These are phyloP conservation scores for Ectobius pallidus DNA, from an alignment of 2,888 invertebrate species.

Conservation along the genomic window DNA sequence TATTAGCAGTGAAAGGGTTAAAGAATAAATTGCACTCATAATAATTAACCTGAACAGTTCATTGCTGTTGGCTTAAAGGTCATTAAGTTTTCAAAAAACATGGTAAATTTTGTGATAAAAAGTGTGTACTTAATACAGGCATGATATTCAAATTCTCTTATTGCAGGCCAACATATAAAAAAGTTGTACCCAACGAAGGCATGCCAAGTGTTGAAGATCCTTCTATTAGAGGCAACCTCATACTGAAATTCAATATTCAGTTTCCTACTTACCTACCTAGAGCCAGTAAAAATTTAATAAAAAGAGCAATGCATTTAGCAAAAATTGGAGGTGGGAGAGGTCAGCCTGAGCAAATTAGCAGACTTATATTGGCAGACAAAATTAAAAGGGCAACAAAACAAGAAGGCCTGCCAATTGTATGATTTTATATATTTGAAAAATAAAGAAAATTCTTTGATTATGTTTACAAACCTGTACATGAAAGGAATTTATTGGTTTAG, in stretches of 20 bases:
- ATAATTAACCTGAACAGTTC: too few species aligned
- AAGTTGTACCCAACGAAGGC: constrained; percentile 74
- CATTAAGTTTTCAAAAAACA: too few species aligned
- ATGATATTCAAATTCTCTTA: too few species aligned
- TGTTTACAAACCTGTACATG: too few species aligned
- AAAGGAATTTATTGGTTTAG: too few species aligned
- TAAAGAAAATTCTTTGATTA: too few species aligned
- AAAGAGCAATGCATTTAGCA: constrained; percentile 43
- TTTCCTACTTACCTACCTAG: constrained; percentile 63
- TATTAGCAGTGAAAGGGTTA: too few species aligned
- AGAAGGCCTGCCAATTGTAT: constrained; percentile 25
- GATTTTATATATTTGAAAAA: too few species aligned
- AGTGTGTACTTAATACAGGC: too few species aligned
- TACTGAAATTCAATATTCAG: constrained; percentile 68
- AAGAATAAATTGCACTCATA: too few species aligned
- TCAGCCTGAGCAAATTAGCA: constrained; percentile 35
- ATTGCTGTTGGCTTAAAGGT: too few species aligned
- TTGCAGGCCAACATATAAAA: constrained; percentile 65
- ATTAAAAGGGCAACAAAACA: constrained; percentile 30
- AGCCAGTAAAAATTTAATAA: constrained; percentile 53
- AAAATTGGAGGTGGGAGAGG: constrained; percentile 28
- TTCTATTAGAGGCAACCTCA: constrained; percentile 70
- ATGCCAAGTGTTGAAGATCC: constrained; percentile 69
- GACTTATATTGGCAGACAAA: constrained; percentile 36
- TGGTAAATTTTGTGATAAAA: too few species aligned